Evolutionary conservation across 2,113 vertebrate genomes (phyloP).

Genomic region (Trinectes maculatus): DNA sequence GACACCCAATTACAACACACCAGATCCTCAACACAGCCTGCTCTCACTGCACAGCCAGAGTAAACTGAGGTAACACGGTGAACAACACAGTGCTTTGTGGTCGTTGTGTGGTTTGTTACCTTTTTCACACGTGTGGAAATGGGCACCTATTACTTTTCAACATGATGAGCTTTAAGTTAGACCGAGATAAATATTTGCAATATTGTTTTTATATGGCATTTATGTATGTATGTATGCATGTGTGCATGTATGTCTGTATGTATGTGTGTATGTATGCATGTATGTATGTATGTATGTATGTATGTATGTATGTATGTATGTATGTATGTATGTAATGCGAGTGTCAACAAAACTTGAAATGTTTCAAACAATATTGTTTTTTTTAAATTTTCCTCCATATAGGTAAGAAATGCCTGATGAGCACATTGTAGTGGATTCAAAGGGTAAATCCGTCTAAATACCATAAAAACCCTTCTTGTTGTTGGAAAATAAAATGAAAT

Average conservation of each 20-base stretch:
- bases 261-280: neutral
- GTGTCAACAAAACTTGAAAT: neutral
- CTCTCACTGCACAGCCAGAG: neutral
- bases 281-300: neutral
- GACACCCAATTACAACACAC: conserved; percentile 74
- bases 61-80: neutral
- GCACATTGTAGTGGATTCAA: neutral
- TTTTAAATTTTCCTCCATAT: neutral
- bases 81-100: no score
- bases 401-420: neutral
- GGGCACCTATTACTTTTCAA: neutral
- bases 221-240: neutral
- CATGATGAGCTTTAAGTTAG: no score
- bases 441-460: conserved; percentile 5
- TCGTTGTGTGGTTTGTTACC: neutral
- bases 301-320: neutral
- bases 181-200: neutral
- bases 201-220: neutral
- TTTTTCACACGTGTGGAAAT: no score
- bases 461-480: conserved; percentile 15
- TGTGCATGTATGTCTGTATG: neutral
- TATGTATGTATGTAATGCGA: neutral
- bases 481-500: conserved; percentile 27
- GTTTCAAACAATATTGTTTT: neutral
- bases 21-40: conserved; percentile 47